These are phyloP conservation scores for Xiphorhynchus erythropygius DNA, from an alignment of 2,797 vertebrate species.

Conservation along the genomic window DNA sequence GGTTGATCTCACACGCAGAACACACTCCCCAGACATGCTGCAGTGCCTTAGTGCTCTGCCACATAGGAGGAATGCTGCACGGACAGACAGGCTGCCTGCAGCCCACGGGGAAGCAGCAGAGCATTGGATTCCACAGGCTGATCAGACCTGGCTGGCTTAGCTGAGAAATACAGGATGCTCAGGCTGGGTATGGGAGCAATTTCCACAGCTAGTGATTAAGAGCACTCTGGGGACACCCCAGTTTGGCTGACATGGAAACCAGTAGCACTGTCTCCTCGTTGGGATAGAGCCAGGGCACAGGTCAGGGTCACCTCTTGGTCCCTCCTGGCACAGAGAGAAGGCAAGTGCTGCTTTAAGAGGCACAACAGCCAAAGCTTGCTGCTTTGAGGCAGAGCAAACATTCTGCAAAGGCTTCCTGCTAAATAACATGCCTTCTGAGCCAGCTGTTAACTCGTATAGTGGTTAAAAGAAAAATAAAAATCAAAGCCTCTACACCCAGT, in stretches of 20 bases:
- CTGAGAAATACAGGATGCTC: background rate
- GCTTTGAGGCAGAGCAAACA: background rate
- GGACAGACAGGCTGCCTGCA: background rate
- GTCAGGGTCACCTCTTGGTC: background rate
- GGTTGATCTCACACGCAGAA: background rate
- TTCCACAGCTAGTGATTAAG: background rate
- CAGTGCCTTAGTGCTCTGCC: background rate
- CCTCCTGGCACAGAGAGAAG: background rate
- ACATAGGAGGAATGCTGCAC: rapidly evolving
- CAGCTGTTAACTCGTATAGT: background rate
- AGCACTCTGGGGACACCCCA: background rate
- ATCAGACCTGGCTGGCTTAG: background rate
- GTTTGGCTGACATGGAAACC: background rate
- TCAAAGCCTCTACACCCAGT: background rate
- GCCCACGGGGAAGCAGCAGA: background rate
- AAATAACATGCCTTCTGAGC: background rate
- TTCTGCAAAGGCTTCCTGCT: background rate
- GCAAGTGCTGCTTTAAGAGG: background rate
- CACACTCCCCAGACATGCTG: background rate
- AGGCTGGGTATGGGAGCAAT: background rate
- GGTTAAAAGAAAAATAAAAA: background rate
- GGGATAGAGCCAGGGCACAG: background rate
- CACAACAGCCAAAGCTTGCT: background rate
- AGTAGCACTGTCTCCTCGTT: rapidly evolving
- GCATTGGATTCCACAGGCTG: rapidly evolving